Evolutionary conservation across 2,113 vertebrate genomes (phyloP), one percentile per base, ranked within the genome.

Genomic region (Callionymus lyra): DNA sequence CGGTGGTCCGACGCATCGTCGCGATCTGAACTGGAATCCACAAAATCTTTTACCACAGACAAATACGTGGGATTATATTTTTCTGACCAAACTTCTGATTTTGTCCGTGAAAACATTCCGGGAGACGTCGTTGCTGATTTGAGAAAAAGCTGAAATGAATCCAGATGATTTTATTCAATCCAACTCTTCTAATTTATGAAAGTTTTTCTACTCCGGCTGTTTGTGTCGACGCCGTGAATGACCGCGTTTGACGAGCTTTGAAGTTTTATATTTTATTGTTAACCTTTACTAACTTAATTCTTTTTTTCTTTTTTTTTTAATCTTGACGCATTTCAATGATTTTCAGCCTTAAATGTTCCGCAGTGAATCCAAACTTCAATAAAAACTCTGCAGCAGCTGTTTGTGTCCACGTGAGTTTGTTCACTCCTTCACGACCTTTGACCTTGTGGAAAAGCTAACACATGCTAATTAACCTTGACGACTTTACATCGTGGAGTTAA

Each of bases 281-380:
- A 79, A 76, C 59, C n/a, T n/a, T 33, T 68, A 83, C 83, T 87
- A 87, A 85, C 77, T 86, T 86, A 84, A 86, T 76, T 79, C 51
- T 58, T 58, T 62, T 44, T 62, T 63, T 65, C 10, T 44, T 69
- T 44, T 64, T 44, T 59, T 27, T 31, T 44, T 44, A 33, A 62
- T 71, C 50, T 63, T 68, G 36, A 57, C 51, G 65, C 16, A 40
- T 72, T 68, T 68, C 45, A 63, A 70, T 50, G 53, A 45, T 74
- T 50, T 66, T 47, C 65, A 81, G 77, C 76, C 74, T 84, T 83
- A 76, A 74, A 63, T 27, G 21, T 27, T 27, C 21, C 21, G 8
- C 21, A 27, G 21, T 27, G 21, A n/a, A 27, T 27, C 21, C 21
- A 8, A 27, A 8, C 21, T 4, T 8, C 21, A 79, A 81, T 38